phyloP scores from a whole-genome alignment of 2,888 invertebrate species.

The Aquatica leii region DNA sequence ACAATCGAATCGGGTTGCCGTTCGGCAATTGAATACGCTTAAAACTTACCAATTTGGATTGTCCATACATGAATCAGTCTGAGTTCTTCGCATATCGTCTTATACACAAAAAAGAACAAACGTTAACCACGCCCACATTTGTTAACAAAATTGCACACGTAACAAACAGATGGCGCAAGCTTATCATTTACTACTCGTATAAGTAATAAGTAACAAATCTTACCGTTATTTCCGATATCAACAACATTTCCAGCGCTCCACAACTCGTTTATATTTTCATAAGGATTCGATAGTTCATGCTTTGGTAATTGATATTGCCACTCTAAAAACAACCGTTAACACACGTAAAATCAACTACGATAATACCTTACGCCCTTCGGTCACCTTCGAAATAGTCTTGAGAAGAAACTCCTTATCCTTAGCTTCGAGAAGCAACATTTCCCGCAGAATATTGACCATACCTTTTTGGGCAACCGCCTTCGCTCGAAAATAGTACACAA shows the following conservation, averaged over 20 bases:
- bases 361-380: constrained; percentile 65
- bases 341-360: neutral
- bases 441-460: constrained; percentile 68
- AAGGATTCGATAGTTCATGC: neutral
- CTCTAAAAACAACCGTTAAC: constrained; percentile 14
- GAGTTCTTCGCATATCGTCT: no score
- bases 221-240: neutral
- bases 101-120: no score
- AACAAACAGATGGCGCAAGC: no score
- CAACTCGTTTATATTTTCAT: neutral
- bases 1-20: no score
- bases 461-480: constrained; percentile 68
- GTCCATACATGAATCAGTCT: no score
- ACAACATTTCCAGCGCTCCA: no score
- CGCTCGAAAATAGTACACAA: constrained; percentile 71
- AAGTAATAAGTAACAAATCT: no score
- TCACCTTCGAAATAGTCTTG: constrained; percentile 67
- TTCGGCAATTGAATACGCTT: no score
- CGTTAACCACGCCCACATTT: no score
- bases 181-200: no score
- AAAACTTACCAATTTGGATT: no score
- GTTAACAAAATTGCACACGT: no score
- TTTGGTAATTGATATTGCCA: constrained; percentile 30
- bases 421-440: constrained; percentile 72
- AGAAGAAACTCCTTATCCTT: constrained; percentile 77